phyloP scores from a whole-genome alignment of 2,797 vertebrate genomes.

The Lacerta agilis region DNA sequence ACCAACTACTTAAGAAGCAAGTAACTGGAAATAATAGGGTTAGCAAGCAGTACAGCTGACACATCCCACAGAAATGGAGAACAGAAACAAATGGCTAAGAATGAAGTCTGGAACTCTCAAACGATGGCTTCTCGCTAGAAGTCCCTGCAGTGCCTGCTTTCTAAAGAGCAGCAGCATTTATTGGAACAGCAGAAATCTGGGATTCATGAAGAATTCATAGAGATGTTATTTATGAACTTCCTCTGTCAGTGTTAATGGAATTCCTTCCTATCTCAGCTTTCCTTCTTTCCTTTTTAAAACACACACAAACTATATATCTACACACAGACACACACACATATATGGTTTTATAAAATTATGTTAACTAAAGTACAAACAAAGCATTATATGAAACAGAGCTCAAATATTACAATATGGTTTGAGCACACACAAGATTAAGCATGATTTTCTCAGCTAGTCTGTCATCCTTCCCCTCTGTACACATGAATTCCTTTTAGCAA shows the following conservation, averaged over 20 bases:
- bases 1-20: no score
- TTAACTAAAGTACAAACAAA: background rate
- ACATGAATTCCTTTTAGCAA: no score
- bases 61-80: background rate
- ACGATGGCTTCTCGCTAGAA: constrained; percentile 33
- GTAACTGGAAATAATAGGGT: background rate
- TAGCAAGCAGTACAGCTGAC: background rate
- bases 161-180: constrained; percentile 12
- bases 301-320: no score
- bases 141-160: background rate
- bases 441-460: no score
- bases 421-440: background rate
- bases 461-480: no score
- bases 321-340: background rate
- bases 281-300: background rate
- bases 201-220: background rate
- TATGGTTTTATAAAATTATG: background rate
- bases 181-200: background rate
- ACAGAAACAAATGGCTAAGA: constrained; percentile 39
- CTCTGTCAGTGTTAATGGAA: background rate
- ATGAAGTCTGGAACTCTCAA: constrained; percentile 13
- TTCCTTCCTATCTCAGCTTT: background rate
- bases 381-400: no score
- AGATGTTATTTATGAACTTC: background rate
- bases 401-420: background rate